Base-by-base conservation (phyloP, 2,113 vertebrate species). In the Vanacampus margaritifer region DNA sequence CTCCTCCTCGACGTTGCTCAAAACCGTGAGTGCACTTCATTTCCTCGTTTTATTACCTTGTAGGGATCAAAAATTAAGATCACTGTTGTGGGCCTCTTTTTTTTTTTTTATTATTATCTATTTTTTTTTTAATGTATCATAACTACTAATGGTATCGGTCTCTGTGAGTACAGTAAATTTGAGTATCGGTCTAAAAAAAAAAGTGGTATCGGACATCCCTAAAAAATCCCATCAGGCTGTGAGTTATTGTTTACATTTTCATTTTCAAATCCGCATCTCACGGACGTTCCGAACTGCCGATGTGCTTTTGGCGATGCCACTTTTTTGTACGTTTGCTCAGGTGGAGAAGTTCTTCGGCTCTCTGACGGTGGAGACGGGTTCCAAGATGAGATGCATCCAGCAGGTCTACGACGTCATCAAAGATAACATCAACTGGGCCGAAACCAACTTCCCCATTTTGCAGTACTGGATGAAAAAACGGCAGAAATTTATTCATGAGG, bases 341-440 rank as follows among this genome's bases (percentile, higher is more conserved):
- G 89, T 96, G 37, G 88, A 74, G 66, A 79, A 72, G 45, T 96
- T 95, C 86, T 97, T 98, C n/a, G 64, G 77, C 76, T 92, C 94
- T 26, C 84, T 96, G 78, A 78, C 57, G 0, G 91, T 92, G 35
- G 92, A 94, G 79, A 91, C 88, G 0, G 92, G 93, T 3, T 87
- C 92, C 3, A 86, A 88, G 74, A 91, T 96, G 65, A 91, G 93
- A 16, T 94, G 94, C 60, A 91, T 96, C 70, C 92, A 94, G 72
- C 94, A 96, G 80, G 79, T 92, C 4, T 68, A 92, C 8, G 94
- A 97, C 86, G 94, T 86, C 50, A 94, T 96, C 6, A 90, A 93
- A 64, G 94, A 96, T 65, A 96, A 95, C 66, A 93, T 96, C 74
- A 87, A 89, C 3, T 95, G 95, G 95, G 94, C 91, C 91, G 92